Evolutionary conservation across 1,140 invertebrate genomes (phyloP).

Genomic region (Andricus grossulariae): DNA sequence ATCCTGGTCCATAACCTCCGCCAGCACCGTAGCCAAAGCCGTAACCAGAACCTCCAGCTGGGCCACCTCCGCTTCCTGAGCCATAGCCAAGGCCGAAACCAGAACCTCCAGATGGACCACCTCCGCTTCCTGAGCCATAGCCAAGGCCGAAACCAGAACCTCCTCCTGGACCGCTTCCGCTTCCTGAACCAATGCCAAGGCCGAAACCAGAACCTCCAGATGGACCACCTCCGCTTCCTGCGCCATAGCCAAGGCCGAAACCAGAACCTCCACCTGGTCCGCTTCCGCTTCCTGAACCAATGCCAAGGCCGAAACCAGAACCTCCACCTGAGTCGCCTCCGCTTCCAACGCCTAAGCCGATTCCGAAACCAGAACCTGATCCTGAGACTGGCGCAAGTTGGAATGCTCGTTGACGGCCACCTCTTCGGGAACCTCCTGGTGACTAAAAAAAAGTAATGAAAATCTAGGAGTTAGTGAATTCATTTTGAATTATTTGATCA

Average conservation of each 20-base stretch:
- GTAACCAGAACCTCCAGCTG: too few relatives aligned
- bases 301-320: neutral
- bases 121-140: neutral
- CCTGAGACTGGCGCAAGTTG: neutral
- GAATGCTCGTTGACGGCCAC: neutral
- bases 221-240: neutral
- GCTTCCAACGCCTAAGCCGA: neutral
- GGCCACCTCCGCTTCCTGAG: too few relatives aligned
- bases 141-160: neutral
- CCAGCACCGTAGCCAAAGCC: too few relatives aligned
- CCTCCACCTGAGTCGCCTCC: neutral
- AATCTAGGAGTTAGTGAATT: too few relatives aligned
- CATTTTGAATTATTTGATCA: too few relatives aligned
- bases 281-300: neutral
- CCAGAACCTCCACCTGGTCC: neutral
- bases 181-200: neutral
- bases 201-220: neutral
- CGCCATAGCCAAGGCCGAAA: neutral
- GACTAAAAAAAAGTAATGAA: too few relatives aligned
- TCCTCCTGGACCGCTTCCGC: neutral
- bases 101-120: neutral
- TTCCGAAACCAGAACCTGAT: neutral
- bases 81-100: too few relatives aligned
- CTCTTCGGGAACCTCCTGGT: neutral
- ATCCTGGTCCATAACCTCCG: too few relatives aligned